Base-by-base conservation (phyloP, 2,113 vertebrate species). In the Cacatua alba region DNA sequence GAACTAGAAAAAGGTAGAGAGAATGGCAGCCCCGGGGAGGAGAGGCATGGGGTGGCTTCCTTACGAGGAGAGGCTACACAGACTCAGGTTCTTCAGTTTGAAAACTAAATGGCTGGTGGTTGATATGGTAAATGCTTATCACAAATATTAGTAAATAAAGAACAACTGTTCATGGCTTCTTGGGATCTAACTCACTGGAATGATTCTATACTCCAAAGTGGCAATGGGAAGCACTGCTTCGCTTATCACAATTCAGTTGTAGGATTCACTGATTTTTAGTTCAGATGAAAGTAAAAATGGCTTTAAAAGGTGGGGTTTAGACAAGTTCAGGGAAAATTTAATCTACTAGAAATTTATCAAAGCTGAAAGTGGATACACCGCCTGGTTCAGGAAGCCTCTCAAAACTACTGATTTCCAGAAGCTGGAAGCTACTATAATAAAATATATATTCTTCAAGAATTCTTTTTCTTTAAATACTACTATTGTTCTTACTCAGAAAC, bases 71-170 rank as follows among this genome's bases (percentile, higher is more conserved):
- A 49, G 68, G 48, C 39, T 53, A 14, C 63, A 75, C 0, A n/a
- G 28, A n/a, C 33, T 67, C 43, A 23, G 49, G 16, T 43, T 53
- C 60, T 69, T 81, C 51, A 55, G 41, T 39, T 20, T 51, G 88
- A 69, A 28, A 52, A 68, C 48, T 20, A 72, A 86, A 83, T 2
- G 46, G 89, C 88, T 83, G 64, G 46, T 68, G 75, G 84, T 33
- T 44, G 67, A 75, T 24, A 18, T 15, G 43, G 85, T 49, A 86
- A 94, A 78, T 35, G 72, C 29, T 88, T 86, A 86, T 81, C 86
- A 43, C 25, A 70, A 91, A 55, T 64, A 81, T 4, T 49, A 74
- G 59, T 20, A 77, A 86, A 70, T 29, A 51, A 26, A 83, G 46
- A 68, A 46, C 15, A 33, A 52, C 1, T n/a, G 69, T 63, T 82